Evolutionary conservation across 1,140 invertebrate species (phyloP), one percentile per base, ranked within the genome.

Genomic region (Aculops lycopersici): DNA sequence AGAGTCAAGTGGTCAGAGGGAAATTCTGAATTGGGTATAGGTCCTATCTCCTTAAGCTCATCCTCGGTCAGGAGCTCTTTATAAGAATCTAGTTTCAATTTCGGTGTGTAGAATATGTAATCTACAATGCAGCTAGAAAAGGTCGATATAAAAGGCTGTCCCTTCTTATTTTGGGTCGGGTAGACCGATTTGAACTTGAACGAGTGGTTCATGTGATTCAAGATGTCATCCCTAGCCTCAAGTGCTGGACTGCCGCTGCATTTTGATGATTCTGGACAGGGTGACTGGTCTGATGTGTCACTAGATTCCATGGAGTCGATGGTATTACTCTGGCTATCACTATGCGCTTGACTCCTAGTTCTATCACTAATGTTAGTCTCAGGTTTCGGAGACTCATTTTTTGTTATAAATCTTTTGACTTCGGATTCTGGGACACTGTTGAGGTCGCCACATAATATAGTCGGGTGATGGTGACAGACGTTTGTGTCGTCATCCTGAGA

Each of bases 371-470:
- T 41, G 3, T 47, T 39, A 3, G n/a, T n/a, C n/a, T n/a, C n/a
- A n/a, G n/a, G n/a, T n/a, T n/a, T n/a, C n/a, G n/a, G n/a, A n/a
- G n/a, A n/a, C n/a, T n/a, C n/a, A n/a, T n/a, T n/a, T n/a, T n/a
- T n/a, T n/a, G 61, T 64, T 36, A 84, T 55, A 37, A 81, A 68
- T 38, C 68, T 56, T 48, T 78, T 71, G 0, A 84, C 63, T 3
- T 66, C 58, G 24, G 69, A 70, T 35, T 68, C 52, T 0, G 74
- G 71, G 44, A 66, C 58, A 4, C 72, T 67, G 58, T 94, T 94
- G 39, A 90, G 74, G 55, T 94, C 84, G 0, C 84, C 84, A 8
- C 74, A 72, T 37, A 90, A 42, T 42, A 92, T 68, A 2, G 78
- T 64, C 0, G 83, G 80, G 37, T 70, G 24, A 8, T n/a, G 24